A percentile compares a stretch with the other conserved stretches of the same genome.
phyloP scores from a whole-genome alignment of 2,888 invertebrate genomes.

The Lycaena phlaeas region DNA sequence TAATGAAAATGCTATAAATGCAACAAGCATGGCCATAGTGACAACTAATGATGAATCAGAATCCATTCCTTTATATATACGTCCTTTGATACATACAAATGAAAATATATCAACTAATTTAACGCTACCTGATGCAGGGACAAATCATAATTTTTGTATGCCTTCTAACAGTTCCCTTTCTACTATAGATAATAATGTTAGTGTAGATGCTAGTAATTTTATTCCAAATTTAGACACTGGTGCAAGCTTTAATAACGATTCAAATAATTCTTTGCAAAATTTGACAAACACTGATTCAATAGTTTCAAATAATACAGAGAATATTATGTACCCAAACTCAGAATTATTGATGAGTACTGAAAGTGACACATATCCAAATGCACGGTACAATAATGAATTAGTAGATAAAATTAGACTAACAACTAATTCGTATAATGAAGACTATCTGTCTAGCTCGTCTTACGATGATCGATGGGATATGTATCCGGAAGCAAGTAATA shows the following conservation, averaged over 20 bases:
- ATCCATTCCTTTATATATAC: too few species aligned
- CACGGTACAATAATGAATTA: conserved; percentile 29
- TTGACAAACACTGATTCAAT: neutral
- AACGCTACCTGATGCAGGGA: neutral
- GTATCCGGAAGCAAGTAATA: conserved; percentile 32
- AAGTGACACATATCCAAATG: conserved; percentile 29
- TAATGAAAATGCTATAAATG: neutral
- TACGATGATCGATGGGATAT: conserved; percentile 46
- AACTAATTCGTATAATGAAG: conserved; percentile 42
- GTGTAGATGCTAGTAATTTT: too few species aligned
- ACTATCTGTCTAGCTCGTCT: conserved; percentile 31
- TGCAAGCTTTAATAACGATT: too few species aligned
- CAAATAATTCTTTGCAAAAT: conserved; percentile 1
- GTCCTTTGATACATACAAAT: too few species aligned
- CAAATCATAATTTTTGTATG: neutral
- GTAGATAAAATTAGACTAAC: conserved; percentile 51
- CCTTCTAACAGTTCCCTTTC: too few species aligned
- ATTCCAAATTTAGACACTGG: too few species aligned
- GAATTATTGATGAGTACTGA: conserved; percentile 14
- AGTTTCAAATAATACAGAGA: neutral
- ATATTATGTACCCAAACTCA: conserved; percentile 23
- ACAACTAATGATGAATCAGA: neutral
- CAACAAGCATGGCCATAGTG: neutral
- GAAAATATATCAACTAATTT: neutral
- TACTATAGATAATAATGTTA: too few species aligned